Conservation (phyloP, 1,140 invertebrate species). For the Hirudo medicinalis region DNA sequence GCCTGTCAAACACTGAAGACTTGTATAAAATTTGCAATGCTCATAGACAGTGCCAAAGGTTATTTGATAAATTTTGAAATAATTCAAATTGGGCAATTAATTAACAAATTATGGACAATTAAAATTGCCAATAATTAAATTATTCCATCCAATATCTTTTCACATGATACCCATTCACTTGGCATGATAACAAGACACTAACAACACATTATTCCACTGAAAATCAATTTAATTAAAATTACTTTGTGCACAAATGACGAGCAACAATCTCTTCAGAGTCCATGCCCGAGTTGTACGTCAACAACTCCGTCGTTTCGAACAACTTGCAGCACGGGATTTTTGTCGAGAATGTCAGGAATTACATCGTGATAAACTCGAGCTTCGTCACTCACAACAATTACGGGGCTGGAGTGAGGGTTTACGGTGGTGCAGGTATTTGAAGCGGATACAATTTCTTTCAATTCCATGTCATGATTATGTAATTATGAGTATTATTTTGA, state of each 20-base stretch:
- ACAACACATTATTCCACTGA: too few species aligned
- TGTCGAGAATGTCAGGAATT: slow-evolving; percentile 36
- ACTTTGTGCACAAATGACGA: background rate
- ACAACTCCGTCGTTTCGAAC: slow-evolving; percentile 32
- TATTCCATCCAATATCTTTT: too few species aligned
- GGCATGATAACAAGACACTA: too few species aligned
- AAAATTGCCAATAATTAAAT: too few species aligned
- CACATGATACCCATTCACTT: too few species aligned
- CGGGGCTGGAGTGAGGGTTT: slow-evolving; percentile 36
- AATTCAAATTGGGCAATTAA: too few species aligned
- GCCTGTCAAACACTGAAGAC: slow-evolving; percentile 28
- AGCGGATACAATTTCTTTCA: too few species aligned
- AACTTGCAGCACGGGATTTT: slow-evolving; percentile 38
- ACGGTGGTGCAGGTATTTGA: slow-evolving; percentile 31
- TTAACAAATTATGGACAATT: too few species aligned
- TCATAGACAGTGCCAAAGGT: slow-evolving; percentile 17
- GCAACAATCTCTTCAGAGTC: slow-evolving; percentile 25
- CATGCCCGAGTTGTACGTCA: slow-evolving; percentile 32
- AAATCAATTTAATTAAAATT: too few species aligned
- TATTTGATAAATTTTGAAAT: background rate
- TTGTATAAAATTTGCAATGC: slow-evolving; percentile 33
- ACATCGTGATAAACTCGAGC: slow-evolving; percentile 33
- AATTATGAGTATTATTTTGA: too few species aligned
- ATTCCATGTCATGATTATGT: too few species aligned
- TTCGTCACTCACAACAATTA: slow-evolving; percentile 34